phyloP scores from a whole-genome alignment of 2,113 vertebrate genomes.

The Azemiops feae region DNA sequence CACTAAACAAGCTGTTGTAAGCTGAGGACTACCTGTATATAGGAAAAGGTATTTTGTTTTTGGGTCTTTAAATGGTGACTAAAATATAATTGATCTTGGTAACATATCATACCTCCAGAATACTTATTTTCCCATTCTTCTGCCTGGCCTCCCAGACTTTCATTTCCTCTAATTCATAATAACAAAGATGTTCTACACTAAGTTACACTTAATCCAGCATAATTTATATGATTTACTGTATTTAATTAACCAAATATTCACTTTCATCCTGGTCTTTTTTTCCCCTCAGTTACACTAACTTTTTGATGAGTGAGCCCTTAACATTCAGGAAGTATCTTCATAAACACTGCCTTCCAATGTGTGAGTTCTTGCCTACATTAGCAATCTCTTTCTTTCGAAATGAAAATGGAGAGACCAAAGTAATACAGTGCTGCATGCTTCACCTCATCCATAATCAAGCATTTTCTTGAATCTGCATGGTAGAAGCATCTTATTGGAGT shows the following conservation, averaged over 20 bases:
- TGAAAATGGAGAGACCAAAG: background rate
- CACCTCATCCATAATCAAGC: background rate
- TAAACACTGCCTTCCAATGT: background rate
- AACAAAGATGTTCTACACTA: background rate
- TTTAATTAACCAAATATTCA: background rate
- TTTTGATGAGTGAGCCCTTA: background rate
- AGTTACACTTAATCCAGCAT: background rate
- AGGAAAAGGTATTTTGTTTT: background rate
- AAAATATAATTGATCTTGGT: slow-evolving; percentile 19
- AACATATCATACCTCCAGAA: background rate
- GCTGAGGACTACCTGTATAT: background rate
- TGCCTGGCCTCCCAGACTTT: background rate
- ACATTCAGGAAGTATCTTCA: background rate
- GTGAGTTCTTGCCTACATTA: background rate
- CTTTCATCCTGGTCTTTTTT: background rate
- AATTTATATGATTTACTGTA: background rate
- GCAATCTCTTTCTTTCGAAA: background rate
- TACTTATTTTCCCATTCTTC: background rate
- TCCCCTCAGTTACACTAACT: background rate
- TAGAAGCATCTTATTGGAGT: background rate
- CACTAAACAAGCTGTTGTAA: background rate
- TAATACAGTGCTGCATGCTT: background rate
- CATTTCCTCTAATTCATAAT: background rate
- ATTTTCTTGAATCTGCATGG: background rate
- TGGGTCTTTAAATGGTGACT: background rate